phyloP scores from a whole-genome alignment of 2,888 invertebrate species.

The Drepana falcataria region DNA sequence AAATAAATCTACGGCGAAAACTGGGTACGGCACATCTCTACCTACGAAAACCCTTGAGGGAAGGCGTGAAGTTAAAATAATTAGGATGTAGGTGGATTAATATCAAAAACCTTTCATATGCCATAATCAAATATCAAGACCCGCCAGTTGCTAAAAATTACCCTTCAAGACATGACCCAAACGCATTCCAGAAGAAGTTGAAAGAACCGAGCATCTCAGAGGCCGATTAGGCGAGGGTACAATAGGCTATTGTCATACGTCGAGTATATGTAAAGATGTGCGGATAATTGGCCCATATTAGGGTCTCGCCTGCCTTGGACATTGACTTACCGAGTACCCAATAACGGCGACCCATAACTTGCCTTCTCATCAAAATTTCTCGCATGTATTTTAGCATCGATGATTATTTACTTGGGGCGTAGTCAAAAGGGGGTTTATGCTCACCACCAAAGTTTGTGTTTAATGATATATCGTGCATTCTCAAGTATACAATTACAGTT shows the following conservation, averaged over 20 bases:
- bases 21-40: too few relatives aligned
- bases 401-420: background rate
- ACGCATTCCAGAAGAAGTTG: background rate
- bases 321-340: constrained; percentile 33
- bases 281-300: constrained; percentile 37
- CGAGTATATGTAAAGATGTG: constrained; percentile 15
- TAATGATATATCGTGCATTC: background rate
- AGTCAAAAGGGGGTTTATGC: background rate
- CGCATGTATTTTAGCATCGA: constrained; percentile 20
- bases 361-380: constrained; percentile 22
- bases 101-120: background rate
- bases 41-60: too few relatives aligned
- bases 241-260: constrained; percentile 14
- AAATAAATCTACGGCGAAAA: too few relatives aligned
- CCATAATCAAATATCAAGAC: background rate
- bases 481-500: background rate
- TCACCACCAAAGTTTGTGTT: background rate
- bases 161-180: background rate
- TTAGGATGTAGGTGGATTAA: too few relatives aligned
- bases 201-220: background rate
- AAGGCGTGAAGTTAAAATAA: too few relatives aligned
- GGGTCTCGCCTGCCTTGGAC: constrained; percentile 23
- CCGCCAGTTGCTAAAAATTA: background rate
- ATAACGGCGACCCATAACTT: constrained; percentile 7
- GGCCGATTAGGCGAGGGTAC: background rate